phyloP scores from a whole-genome alignment of 2,797 vertebrate genomes.

The Megalops cyprinoides region DNA sequence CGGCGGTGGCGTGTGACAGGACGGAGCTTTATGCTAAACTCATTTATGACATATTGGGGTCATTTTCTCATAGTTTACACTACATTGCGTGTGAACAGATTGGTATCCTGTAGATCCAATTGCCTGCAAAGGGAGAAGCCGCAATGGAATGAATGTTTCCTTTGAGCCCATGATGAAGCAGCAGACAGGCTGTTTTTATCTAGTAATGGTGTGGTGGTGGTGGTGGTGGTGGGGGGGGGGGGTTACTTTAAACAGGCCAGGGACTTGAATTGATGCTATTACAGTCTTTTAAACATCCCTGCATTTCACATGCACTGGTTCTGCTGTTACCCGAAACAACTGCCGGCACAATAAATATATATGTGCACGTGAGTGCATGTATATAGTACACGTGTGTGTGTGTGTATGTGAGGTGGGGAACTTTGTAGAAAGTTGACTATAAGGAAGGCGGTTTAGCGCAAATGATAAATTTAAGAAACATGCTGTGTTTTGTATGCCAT shows the following conservation, averaged over 20 bases:
- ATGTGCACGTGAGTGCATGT: not conserved
- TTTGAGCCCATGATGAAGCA: constrained; percentile 65
- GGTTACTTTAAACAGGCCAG: constrained; percentile 72
- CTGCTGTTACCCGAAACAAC: not conserved
- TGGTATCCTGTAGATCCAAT: constrained; percentile 73
- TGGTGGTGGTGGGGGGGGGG: constrained; percentile 63
- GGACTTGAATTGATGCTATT: constrained; percentile 68
- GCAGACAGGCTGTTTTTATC: constrained; percentile 71
- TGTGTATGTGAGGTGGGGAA: not conserved
- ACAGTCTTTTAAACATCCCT: constrained; percentile 34
- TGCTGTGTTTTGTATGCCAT: too few species aligned
- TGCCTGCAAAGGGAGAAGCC: constrained; percentile 68
- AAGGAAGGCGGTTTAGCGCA: too few species aligned
- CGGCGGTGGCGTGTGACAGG: constrained; percentile 63
- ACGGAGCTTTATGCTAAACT: constrained; percentile 64
- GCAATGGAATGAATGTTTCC: constrained; percentile 72
- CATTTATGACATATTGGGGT: constrained; percentile 70
- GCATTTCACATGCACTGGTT: constrained; percentile 40
- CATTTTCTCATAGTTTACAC: constrained; percentile 70
- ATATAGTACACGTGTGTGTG: too few species aligned
- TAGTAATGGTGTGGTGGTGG: too few species aligned
- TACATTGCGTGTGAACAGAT: constrained; percentile 74
- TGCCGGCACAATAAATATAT: constrained; percentile 39
- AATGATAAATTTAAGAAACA: too few species aligned
- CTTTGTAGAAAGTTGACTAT: not conserved